These are phyloP conservation scores for Spilosoma lubricipeda DNA, from an alignment of 2,888 invertebrate species.

Conservation along the genomic window DNA sequence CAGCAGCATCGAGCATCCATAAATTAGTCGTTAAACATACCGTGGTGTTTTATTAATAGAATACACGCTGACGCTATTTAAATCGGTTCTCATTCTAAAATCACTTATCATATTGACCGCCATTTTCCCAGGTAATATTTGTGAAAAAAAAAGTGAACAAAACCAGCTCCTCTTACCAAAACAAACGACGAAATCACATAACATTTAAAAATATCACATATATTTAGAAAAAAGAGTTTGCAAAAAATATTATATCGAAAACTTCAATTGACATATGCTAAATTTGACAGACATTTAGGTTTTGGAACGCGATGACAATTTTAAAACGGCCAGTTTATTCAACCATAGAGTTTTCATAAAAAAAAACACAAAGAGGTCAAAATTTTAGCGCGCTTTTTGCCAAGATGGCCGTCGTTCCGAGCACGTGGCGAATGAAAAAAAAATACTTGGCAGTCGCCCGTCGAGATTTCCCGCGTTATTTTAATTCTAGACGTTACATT, in stretches of 20 bases:
- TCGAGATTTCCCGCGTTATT: slow-evolving; percentile 64
- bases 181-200: slow-evolving; percentile 24
- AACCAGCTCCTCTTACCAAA: slow-evolving; percentile 55
- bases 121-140: slow-evolving; percentile 18
- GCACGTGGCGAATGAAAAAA: slow-evolving; percentile 55
- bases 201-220: slow-evolving; percentile 45
- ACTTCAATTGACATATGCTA: slow-evolving; percentile 43
- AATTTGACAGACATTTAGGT: slow-evolving; percentile 40
- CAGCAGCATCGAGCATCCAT: background rate
- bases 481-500: slow-evolving; percentile 77
- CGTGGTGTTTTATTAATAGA: background rate
- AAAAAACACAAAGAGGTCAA: slow-evolving; percentile 30
- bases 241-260: slow-evolving; percentile 52
- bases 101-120: background rate
- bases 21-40: background rate
- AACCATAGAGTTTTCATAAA: slow-evolving; percentile 37
- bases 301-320: slow-evolving; percentile 36
- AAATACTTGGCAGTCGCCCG: slow-evolving; percentile 60
- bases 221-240: slow-evolving; percentile 47
- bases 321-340: slow-evolving; percentile 37
- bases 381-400: slow-evolving; percentile 54
- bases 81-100: background rate
- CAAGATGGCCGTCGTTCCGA: slow-evolving; percentile 51
- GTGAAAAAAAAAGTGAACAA: slow-evolving; percentile 22
- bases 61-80: background rate